Evolutionary conservation across 2,113 vertebrate species (phyloP), one percentile per base, ranked within the genome.

Genomic region (Marmota monax): DNA sequence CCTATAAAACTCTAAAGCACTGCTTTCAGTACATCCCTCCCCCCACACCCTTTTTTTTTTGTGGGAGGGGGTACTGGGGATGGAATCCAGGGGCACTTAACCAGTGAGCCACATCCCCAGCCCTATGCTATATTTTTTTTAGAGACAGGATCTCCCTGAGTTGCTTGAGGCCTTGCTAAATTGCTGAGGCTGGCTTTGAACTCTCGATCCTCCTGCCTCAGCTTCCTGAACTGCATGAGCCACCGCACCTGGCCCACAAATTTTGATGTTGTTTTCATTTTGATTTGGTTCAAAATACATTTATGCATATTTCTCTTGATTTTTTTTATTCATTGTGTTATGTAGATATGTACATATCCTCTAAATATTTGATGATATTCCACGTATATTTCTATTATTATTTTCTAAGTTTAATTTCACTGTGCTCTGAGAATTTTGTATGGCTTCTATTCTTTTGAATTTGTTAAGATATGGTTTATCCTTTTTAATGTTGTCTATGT

Each of bases 251-350:
- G 17, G 56, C 73, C 16, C 12, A 73, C 34, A 84, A 10, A 25
- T 69, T 78, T 90, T 22, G 23, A 61, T 37, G 61, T 48, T 77
- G 58, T 90, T 95, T 90, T 78, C 63, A 95, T 51, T 63, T 79
- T 48, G 34, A 90, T 39, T 18, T 79, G n/a, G 13, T 58, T 84
- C 10, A 78, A 76, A 95, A 51, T 85, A 63, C 18, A 61, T 92
- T 37, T 48, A 37, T 70, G 39, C 22, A 42, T 58, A 53, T 84
- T 84, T 85, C n/a, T 95, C 76, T 79, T 63, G 27, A 27, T 32
- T 18, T 32, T 45, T 61, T 89, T 70, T 39, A 42, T 61, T 86
- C 4, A 48, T 37, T 95, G 13, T 58, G 16, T 61, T 58, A 78
- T 39, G 10, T 32, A 63, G 10, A 32, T 27, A 4, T 37, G 8